Evolutionary conservation across 2,888 invertebrate species (phyloP).

Genomic region (Amphipoea lucens): DNA sequence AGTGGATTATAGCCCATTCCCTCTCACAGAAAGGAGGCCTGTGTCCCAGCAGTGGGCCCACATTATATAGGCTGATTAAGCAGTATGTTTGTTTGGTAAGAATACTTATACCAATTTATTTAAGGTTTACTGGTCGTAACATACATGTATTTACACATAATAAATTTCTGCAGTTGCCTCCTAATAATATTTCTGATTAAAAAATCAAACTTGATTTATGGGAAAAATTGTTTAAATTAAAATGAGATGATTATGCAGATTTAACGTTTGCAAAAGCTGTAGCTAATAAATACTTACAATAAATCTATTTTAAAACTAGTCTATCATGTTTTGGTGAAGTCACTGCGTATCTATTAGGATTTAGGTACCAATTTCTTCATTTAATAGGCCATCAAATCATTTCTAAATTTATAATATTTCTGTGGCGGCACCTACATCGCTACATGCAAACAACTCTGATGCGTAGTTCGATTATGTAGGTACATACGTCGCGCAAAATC

Average conservation of each 20-base stretch:
- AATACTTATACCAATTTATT: background rate
- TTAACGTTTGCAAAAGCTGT: conserved; percentile 17
- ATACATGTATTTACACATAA: background rate
- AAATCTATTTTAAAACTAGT: conserved; percentile 28
- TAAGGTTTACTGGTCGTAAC: background rate
- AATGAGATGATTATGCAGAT: conserved; percentile 30
- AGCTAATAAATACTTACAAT: conserved; percentile 21
- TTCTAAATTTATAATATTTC: background rate
- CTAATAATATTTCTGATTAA: background rate
- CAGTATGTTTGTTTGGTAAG: too few relatives aligned
- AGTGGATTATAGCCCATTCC: too few relatives aligned
- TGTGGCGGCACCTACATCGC: background rate
- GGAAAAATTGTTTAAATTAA: conserved; percentile 14
- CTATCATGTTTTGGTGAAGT: conserved; percentile 25
- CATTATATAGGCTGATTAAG: too few relatives aligned
- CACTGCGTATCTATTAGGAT: background rate
- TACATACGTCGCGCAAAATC: too few relatives aligned
- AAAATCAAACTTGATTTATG: background rate
- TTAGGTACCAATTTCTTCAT: conserved; percentile 9
- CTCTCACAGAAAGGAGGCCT: too few relatives aligned
- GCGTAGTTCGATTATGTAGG: too few relatives aligned
- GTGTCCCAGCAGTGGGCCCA: too few relatives aligned
- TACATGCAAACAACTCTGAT: too few relatives aligned
- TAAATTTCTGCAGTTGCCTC: too few relatives aligned
- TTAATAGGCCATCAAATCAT: background rate